A percentile compares a stretch with the other conserved stretches of the same genome.
Conservation (phyloP, 2,888 invertebrate species). For the Eupsilia transversa region DNA sequence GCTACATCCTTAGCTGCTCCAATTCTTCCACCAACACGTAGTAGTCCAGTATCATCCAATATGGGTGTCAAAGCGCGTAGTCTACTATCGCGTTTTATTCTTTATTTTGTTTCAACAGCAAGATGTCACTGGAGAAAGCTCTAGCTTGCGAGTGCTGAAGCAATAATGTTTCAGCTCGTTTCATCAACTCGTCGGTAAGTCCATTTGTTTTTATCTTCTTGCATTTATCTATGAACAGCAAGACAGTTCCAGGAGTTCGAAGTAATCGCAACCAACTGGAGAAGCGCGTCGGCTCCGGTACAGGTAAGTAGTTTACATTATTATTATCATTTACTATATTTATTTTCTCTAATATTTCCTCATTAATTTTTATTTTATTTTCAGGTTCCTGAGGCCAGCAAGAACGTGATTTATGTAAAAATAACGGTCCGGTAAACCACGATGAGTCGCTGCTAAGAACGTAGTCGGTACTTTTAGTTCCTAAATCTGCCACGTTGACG, state of each 20-base stretch:
- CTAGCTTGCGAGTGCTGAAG: not conserved
- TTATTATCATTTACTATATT: not conserved
- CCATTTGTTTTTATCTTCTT: not conserved
- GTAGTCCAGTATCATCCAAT: not conserved
- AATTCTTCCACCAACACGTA: too few species aligned
- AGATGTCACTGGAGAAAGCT: not conserved
- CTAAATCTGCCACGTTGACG: not conserved
- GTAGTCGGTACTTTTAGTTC: not conserved
- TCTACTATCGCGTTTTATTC: not conserved
- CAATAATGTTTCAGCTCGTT: constrained; percentile 3
- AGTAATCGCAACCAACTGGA: constrained; percentile 4
- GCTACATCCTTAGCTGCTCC: too few species aligned
- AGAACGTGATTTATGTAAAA: not conserved
- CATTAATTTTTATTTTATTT: not conserved
- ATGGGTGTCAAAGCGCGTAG: not conserved
- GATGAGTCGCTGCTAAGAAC: not conserved
- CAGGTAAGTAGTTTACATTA: not conserved
- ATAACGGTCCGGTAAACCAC: constrained; percentile 9
- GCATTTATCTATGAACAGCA: constrained; percentile 11
- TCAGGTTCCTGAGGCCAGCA: constrained; percentile 15
- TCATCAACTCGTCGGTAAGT: not conserved
- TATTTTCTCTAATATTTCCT: constrained; percentile 3
- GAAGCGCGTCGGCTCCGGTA: not conserved
- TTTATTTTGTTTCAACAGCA: too few species aligned
- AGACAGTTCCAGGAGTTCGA: not conserved